Base-by-base conservation (phyloP, 1,140 invertebrate genomes). In the Sogatella furcifera region DNA sequence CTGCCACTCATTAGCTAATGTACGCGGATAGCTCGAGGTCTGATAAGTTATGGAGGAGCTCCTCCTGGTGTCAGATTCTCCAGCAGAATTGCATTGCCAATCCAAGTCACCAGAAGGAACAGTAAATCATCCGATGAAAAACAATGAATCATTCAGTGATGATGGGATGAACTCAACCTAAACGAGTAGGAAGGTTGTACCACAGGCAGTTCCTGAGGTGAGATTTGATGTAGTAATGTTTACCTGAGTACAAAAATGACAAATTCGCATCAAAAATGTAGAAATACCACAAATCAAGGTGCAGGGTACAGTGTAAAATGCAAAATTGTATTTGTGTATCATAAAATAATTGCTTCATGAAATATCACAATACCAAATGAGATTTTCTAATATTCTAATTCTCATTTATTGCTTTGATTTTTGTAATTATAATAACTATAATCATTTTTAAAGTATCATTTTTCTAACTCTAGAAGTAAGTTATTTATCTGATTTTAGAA, bases 331-430 rank as follows among this genome's bases (percentile, higher is more conserved):
- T 17, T 49, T 49, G 21, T 49, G 46, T 22, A 49, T 49, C 42
- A 56, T 54, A 2, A 28, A 28, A 28, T 11, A 52, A 52, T 60
- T 60, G 19, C 21, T 46, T 55, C 15, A 57, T 57, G 59, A 42
- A 52, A 22, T 22, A 49, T 17, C 46, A 49, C 46, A n/a, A n/a
- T n/a, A 49, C 21, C 17, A 55, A 28, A 61, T 38, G 9, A 38
- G 11, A 38, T 13, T 38, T 38, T 38, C 34, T 38, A 38, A 8
- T 38, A 38, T 38, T 38, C 34, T 10, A 38, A 38, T 38, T 38
- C 34, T 38, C 11, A 38, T 38, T 5, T 38, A 38, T 38, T 38
- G 34, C 5, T 38, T 38, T 38, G 34, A 38, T 38, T 38, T n/a
- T 13, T 10, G 3, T 38, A 38, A 38, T 38, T 38, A 38, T 38